Base-by-base conservation (phyloP, 2,888 invertebrate species). In the Lasioglossum vierecki region DNA sequence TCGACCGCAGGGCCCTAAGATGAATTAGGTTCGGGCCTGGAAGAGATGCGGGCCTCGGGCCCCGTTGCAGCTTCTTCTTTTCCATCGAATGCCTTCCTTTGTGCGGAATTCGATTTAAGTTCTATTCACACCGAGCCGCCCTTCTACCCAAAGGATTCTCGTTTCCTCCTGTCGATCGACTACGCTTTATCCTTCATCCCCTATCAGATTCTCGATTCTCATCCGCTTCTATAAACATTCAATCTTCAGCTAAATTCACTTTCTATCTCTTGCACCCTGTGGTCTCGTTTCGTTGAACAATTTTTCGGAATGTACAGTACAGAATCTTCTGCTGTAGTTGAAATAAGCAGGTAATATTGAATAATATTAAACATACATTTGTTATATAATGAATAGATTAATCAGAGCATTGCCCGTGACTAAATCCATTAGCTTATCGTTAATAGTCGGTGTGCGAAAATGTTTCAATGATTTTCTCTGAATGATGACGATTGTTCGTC, bases 31-130 rank as follows among this genome's bases (percentile, higher is more conserved):
- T 90, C 90, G 86, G 86, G 49, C 85, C 88, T 88, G 89, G 70
- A 85, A 78, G 89, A 89, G 89, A 89, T 82, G 86, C 83, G 83
- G 88, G 80, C 76, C 79, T 63, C 76, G 57, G 82, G 85, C 75
- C 84, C 57, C 77, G 83, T 87, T 84, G 90, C 92, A 91, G 91
- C 90, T 91, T 91, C 92, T 91, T 91, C 92, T 88, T 90, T 90
- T 89, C 85, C 86, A 89, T 85, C 90, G 86, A 86, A 87, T 86
- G 87, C 84, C 88, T 91, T 91, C 88, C 91, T 92, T 92, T 91
- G 90, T 90, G 87, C 85, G 88, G 88, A 91, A 90, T 91, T 91
- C 85, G 88, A 86, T 80, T 92, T 91, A 92, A 87, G 92, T 79
- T 26, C 22, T 68, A 35, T 84, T 82, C 92, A 91, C 91, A 91